phyloP scores from a whole-genome alignment of 2,888 invertebrate species.

The Sinhomidia bicolor region DNA sequence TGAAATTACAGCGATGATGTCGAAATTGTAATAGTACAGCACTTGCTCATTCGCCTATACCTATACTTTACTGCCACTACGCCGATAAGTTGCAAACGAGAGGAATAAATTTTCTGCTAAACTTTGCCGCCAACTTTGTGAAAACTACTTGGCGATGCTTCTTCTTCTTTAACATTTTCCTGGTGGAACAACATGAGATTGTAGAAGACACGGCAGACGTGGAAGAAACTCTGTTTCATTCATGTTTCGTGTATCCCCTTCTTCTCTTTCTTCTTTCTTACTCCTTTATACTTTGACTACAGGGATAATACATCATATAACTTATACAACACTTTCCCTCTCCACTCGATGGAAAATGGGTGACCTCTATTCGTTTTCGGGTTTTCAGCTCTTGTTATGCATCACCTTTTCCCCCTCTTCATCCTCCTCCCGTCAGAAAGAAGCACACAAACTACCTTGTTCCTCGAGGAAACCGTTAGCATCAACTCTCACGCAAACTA shows the following conservation, averaged over 20 bases:
- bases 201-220: not conserved
- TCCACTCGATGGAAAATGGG: constrained; percentile 24
- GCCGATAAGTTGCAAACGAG: not conserved
- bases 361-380: constrained; percentile 35
- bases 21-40: too few relatives aligned
- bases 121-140: constrained; percentile 9
- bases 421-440: not conserved
- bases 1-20: too few relatives aligned
- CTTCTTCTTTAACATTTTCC: not conserved
- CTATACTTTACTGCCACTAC: not conserved
- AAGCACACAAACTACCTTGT: not conserved
- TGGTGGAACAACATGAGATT: not conserved
- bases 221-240: not conserved
- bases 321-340: constrained; percentile 42
- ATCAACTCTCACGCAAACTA: constrained; percentile 47
- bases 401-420: constrained; percentile 53
- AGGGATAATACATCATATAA: too few relatives aligned
- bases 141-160: constrained; percentile 13
- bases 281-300: too few relatives aligned
- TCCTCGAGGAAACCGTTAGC: not conserved
- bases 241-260: not conserved
- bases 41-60: not conserved
- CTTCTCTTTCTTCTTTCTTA: constrained; percentile 17
- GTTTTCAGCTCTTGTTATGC: constrained; percentile 49
- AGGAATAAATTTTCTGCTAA: constrained; percentile 24